Evolutionary conservation across 2,888 invertebrate species (phyloP).

Genomic region (Sphaerophoria rueppellii): DNA sequence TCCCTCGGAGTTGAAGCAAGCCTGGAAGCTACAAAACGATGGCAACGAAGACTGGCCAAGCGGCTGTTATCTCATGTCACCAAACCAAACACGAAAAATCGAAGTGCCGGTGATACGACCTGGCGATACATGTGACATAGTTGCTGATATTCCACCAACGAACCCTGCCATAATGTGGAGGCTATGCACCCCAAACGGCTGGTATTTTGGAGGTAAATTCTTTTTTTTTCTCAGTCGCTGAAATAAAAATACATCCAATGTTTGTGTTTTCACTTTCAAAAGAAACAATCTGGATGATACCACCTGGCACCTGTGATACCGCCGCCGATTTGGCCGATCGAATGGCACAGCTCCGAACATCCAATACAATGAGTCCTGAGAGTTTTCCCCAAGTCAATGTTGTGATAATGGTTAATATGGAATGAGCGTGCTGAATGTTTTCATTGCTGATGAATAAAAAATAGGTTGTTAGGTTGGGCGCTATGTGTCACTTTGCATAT

Average conservation of each 20-base stretch:
- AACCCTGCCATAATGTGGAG: slow-evolving; percentile 95
- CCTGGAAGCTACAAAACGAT: slow-evolving; percentile 92
- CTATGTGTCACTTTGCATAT: slow-evolving; percentile 73
- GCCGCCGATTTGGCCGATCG: slow-evolving; percentile 80
- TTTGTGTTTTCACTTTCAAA: background rate
- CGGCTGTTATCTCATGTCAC: slow-evolving; percentile 89
- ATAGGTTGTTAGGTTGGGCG: slow-evolving; percentile 70
- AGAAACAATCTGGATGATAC: slow-evolving; percentile 83
- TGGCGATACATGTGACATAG: slow-evolving; percentile 89
- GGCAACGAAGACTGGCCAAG: slow-evolving; percentile 95
- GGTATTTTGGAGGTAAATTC: slow-evolving; percentile 93
- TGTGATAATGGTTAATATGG: slow-evolving; percentile 82
- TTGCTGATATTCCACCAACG: slow-evolving; percentile 87
- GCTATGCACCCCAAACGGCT: slow-evolving; percentile 92
- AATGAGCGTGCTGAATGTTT: slow-evolving; percentile 76
- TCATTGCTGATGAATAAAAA: background rate
- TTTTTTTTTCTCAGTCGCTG: slow-evolving; percentile 3
- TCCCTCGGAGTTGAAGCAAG: slow-evolving; percentile 85
- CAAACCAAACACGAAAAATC: slow-evolving; percentile 81
- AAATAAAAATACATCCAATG: background rate
- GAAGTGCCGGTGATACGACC: slow-evolving; percentile 87
- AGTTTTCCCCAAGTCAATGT: slow-evolving; percentile 81
- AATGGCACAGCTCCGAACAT: slow-evolving; percentile 81
- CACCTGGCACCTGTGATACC: slow-evolving; percentile 79
- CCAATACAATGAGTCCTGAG: slow-evolving; percentile 78